Conservation (phyloP, 2,888 invertebrate genomes). For the Alloscopus bannaensis region DNA sequence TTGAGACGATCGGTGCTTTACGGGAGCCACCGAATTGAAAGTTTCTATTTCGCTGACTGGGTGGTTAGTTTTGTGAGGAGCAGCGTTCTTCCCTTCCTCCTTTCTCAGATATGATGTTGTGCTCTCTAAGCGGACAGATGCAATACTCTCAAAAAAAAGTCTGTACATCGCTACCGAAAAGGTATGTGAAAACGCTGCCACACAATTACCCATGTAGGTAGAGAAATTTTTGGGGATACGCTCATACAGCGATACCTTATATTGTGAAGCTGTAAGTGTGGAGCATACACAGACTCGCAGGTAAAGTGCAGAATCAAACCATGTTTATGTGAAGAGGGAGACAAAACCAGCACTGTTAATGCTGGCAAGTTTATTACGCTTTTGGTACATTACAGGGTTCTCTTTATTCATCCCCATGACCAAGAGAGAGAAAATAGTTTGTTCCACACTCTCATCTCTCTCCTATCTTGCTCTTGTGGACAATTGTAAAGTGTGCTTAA, state of each 20-base stretch:
- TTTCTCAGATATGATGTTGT: not conserved
- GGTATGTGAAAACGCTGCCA: no score
- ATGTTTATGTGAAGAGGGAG: not conserved
- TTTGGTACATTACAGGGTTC: constrained; percentile 3
- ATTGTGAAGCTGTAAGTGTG: no score
- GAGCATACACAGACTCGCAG: constrained; percentile 12
- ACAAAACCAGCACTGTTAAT: not conserved
- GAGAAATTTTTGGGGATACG: no score
- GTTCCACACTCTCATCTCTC: no score
- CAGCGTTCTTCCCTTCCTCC: not conserved
- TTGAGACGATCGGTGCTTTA: constrained; percentile 51
- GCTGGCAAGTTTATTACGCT: constrained; percentile 4
- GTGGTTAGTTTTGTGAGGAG: constrained; percentile 40
- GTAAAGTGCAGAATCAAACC: not conserved
- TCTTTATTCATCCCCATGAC: constrained; percentile 29
- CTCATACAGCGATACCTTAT: no score
- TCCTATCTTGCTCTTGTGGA: no score
- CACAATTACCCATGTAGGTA: no score
- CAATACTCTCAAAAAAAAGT: no score
- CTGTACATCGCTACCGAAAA: no score
- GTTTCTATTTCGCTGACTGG: constrained; percentile 38
- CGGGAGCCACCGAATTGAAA: constrained; percentile 54
- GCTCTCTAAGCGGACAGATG: not conserved
- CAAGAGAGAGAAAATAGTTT: constrained; percentile 5
- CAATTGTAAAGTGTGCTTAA: no score